Evolutionary conservation across 2,888 invertebrate genomes (phyloP).

Genomic region (Phyllotreta striolata): DNA sequence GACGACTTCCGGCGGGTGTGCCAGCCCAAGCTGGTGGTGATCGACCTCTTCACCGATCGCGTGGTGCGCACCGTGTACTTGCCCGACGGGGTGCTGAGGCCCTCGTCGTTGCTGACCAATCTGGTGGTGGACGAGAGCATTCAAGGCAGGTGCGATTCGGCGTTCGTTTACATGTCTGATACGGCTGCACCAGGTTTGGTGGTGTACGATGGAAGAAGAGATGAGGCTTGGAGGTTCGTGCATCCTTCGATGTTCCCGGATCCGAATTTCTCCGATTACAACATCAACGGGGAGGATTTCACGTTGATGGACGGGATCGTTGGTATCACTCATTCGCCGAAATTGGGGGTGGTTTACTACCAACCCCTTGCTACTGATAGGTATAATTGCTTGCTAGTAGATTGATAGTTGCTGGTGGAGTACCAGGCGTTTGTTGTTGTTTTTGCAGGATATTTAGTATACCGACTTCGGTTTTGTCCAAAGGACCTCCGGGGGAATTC

Average conservation of each 20-base stretch:
- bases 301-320: conserved; percentile 79
- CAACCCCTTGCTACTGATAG: conserved; percentile 78
- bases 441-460: conserved; percentile 77
- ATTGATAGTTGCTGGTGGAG: conserved; percentile 51
- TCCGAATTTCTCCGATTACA: conserved; percentile 79
- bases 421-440: conserved; percentile 15
- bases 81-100: conserved; percentile 77
- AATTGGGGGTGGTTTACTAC: conserved; percentile 70
- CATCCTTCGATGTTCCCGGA: conserved; percentile 88
- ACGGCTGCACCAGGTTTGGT: conserved; percentile 81
- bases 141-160: conserved; percentile 74
- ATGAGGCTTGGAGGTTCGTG: conserved; percentile 80
- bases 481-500: conserved; percentile 76
- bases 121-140: conserved; percentile 78
- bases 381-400: conserved; percentile 60
- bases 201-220: conserved; percentile 74
- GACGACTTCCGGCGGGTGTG: conserved; percentile 74
- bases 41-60: conserved; percentile 77
- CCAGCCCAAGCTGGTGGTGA: conserved; percentile 82
- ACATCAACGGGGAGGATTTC: conserved; percentile 73
- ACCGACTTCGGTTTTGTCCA: conserved; percentile 74
- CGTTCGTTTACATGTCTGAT: conserved; percentile 82
- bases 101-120: conserved; percentile 80
- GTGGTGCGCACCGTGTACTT: conserved; percentile 76
- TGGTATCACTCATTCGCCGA: conserved; percentile 73